Conservation (phyloP, 1,140 invertebrate species). For the Philotrypesis tridentata region DNA sequence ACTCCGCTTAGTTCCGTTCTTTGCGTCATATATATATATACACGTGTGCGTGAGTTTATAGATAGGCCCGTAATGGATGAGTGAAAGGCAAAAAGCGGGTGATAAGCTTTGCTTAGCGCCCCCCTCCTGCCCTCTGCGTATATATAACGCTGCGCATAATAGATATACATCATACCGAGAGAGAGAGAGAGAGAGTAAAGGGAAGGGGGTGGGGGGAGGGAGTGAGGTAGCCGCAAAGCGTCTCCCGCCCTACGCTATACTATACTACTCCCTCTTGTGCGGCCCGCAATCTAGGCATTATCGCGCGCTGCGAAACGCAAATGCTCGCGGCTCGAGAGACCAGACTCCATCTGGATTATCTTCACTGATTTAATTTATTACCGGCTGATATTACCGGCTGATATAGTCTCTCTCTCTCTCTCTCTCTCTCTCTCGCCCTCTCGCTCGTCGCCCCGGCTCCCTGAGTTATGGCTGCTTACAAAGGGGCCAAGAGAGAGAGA, state of each 20-base stretch:
- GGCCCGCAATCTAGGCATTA: background rate
- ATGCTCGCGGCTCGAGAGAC: constrained; percentile 59
- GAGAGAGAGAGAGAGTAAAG: too few relatives aligned
- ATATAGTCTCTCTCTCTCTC: constrained; percentile 55
- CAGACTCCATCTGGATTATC: constrained; percentile 69
- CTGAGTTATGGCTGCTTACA: constrained; percentile 64
- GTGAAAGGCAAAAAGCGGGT: background rate
- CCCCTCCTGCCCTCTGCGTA: too few relatives aligned
- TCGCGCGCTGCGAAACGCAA: constrained; percentile 56
- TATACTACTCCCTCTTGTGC: constrained; percentile 4
- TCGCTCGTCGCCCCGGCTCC: background rate
- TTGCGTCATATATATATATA: too few relatives aligned
- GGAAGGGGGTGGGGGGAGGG: too few relatives aligned
- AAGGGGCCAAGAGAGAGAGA: constrained; percentile 49
- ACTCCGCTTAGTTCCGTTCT: too few relatives aligned
- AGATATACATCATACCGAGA: background rate
- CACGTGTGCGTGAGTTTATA: too few relatives aligned
- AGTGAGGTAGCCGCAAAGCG: too few relatives aligned
- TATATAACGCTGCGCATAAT: too few relatives aligned
- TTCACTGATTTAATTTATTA: constrained; percentile 71
- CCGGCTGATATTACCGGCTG: constrained; percentile 63
- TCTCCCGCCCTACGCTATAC: too few relatives aligned
- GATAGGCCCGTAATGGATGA: background rate
- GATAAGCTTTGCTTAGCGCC: background rate
- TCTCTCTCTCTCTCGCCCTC: constrained; percentile 21